These are phyloP conservation scores for Oegoconia quadripuncta DNA, from an alignment of 2,888 invertebrate genomes.

Conservation along the genomic window DNA sequence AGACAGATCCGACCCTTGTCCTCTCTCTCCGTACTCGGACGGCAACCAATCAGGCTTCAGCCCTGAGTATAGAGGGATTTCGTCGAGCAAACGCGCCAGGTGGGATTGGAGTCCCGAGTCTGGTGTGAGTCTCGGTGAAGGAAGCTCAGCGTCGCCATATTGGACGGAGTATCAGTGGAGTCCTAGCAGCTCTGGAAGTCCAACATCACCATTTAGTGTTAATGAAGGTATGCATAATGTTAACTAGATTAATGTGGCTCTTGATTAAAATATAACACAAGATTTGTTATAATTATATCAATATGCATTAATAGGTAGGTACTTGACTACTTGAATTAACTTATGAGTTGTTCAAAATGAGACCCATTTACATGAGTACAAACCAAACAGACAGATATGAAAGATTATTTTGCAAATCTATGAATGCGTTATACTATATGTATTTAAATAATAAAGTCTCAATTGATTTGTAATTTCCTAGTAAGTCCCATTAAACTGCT, in stretches of 20 bases:
- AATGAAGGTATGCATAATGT: constrained; percentile 46
- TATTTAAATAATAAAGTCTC: no score
- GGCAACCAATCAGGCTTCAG: constrained; percentile 62
- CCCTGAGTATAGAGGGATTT: constrained; percentile 46
- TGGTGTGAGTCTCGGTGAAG: constrained; percentile 43
- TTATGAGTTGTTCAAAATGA: no score
- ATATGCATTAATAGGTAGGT: neutral
- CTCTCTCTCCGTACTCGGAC: constrained; percentile 58
- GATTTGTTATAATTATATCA: neutral
- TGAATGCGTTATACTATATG: no score
- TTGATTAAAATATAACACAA: neutral
- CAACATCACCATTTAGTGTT: constrained; percentile 67
- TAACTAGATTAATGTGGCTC: neutral
- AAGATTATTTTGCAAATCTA: no score
- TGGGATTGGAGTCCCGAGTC: constrained; percentile 72
- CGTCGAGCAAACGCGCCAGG: constrained; percentile 40
- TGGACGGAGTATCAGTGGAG: constrained; percentile 77
- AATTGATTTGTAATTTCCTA: no score
- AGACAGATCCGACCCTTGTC: constrained; percentile 44
- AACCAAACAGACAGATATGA: no score
- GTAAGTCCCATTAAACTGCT: no score
- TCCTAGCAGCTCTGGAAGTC: constrained; percentile 69
- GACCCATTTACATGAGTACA: no score
- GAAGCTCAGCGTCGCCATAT: constrained; percentile 51
- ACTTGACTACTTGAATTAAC: no score